Evolutionary conservation across 2,113 vertebrate species (phyloP), one percentile per base, ranked within the genome.

Genomic region (Dendropsophus ebraccatus): DNA sequence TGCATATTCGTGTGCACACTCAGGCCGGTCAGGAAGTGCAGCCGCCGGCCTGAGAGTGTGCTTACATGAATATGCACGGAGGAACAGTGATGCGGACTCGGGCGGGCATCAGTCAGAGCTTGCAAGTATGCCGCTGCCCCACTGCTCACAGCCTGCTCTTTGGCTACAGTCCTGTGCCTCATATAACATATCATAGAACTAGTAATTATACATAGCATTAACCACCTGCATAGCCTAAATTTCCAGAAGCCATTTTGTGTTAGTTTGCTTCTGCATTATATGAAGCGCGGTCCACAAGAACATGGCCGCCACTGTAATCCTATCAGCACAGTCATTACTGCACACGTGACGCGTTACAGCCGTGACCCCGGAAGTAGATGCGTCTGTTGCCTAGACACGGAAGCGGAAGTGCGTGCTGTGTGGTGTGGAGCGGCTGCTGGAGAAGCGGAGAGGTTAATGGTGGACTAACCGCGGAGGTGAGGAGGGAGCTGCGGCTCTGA

Each of bases 381-480:
- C n/a, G 28, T 41, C 21, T 4, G 30, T 56, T 54, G 25, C n/a
- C n/a, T n/a, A n/a, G n/a, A n/a, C n/a, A n/a, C 82, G 82, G 82
- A 84, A 75, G 52, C 49, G 9, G 16, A 1, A 17, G 30, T 47
- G 7, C 2, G 6, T 21, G 37, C 6, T 19, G 23, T 52, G 2
- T 21, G 37, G 6, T 19, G 23, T 52, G 2, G 82, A 9, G 25
- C 73, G 17, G 21, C 32, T 62, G 72, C 7, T 74, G 69, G 3
- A 60, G 50, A 35, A 69, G 69, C 82, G 69, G 69, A 50, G 19
- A 74, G 35, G 21, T 37, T 23, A 35, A 17, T 41, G 28, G 17
- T 30, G 12, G 21, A 19, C 37, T 32, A 45, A 41, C 72, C 82
- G 52, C n/a, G 30, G 21, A 75, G 70, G 72, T 84, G 52, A 84